Conservation (phyloP, 2,113 vertebrate genomes). For the Hirundichthys speculiger region DNA sequence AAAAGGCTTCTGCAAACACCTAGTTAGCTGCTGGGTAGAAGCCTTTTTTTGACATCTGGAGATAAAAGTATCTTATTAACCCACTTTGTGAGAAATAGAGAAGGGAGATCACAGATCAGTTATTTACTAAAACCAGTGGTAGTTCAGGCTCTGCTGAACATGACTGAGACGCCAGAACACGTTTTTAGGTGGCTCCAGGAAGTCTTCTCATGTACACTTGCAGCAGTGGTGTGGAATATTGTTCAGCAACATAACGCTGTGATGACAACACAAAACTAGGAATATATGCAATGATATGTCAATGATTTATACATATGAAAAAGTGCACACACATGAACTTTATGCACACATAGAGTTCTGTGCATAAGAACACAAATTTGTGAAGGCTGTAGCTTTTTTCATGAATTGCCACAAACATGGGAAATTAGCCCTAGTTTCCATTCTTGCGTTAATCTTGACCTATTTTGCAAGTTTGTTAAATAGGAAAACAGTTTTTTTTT, state of each 20-base stretch:
- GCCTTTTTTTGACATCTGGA: too few species aligned
- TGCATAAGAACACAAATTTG: too few species aligned
- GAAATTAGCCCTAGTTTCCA: conserved; percentile 33
- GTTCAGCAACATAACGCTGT: conserved; percentile 34
- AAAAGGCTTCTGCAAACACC: too few species aligned
- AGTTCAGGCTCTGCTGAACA: not conserved
- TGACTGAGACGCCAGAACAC: conserved; percentile 2
- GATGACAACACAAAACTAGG: not conserved
- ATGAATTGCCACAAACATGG: not conserved
- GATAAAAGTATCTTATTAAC: too few species aligned
- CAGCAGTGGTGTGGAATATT: conserved; percentile 7
- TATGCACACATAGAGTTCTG: too few species aligned
- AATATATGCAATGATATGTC: conserved; percentile 2
- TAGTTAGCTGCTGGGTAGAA: too few species aligned
- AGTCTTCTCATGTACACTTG: not conserved
- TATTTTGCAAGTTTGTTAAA: conserved; percentile 22
- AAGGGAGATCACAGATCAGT: too few species aligned
- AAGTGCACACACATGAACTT: not conserved
- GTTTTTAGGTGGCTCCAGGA: conserved; percentile 15
- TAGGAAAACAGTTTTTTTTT: conserved; percentile 16
- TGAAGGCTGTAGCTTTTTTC: not conserved
- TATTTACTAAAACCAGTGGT: too few species aligned
- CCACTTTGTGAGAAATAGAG: too few species aligned
- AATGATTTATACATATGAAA: conserved; percentile 14
- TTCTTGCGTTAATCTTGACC: conserved; percentile 28